Base-by-base conservation (phyloP, 2,113 vertebrate genomes). In the Xiphophorus hellerii region DNA sequence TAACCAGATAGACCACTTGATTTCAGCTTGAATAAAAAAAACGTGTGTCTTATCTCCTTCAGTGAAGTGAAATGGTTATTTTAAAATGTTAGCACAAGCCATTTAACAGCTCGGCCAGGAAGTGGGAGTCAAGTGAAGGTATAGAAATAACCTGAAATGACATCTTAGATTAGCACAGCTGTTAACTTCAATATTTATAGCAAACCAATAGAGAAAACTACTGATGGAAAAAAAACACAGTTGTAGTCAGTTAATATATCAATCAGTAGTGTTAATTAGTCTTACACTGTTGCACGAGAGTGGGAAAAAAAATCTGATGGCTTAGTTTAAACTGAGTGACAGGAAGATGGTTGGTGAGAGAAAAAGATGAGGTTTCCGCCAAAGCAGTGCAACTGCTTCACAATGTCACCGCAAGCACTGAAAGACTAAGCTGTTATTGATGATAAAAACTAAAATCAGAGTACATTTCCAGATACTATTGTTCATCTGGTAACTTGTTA, bases 291-390 rank as follows among this genome's bases (percentile, higher is more conserved):
- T 29, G 48, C 37, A 27, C 33, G 25, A 44, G 51, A 12, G 2
- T 27, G 20, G 37, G 72, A 27, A 76, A 72, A 54, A 3, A 42
- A 42, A 42, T 20, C n/a, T 15, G 27, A 31, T 3, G 17, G 62
- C 35, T 29, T 10, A 77, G 70, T 51, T 63, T 39, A 80, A 63
- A 74, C 66, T 54, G 61, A 30, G 61, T 29, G 73, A 88, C 73
- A 75, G 76, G 78, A 87, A 86, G 63, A 54, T 48, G 76, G 33
- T 65, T 48, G 70, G 37, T 11, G 1, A n/a, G 20, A 58, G 58
- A 13, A 44, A 64, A 74, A 72, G 63, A 81, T 39, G 0, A 66
- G 63, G 66, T 84, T 82, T 76, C 35, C 67, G 29, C 78, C 25
- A 66, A 28, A 30, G 60, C 33, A 42, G 6, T 0, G 9, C 20